Evolutionary conservation across 2,797 vertebrate genomes (phyloP).

Genomic region (Eleutherodactylus coqui): DNA sequence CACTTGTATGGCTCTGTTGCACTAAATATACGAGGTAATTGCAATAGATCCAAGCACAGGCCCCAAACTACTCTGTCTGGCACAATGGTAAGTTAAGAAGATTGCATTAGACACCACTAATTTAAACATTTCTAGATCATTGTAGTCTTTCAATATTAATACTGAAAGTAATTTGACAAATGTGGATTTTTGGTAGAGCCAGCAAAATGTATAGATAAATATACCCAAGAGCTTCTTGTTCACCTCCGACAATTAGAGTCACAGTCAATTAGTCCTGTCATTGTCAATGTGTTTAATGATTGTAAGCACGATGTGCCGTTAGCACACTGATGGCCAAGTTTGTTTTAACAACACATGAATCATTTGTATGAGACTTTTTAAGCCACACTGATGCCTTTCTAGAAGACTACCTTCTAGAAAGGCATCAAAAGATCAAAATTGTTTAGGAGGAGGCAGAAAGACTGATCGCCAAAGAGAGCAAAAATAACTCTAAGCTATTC

Average conservation of each 20-base stretch:
- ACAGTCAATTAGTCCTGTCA: slow-evolving; percentile 24
- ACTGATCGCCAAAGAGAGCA: no score
- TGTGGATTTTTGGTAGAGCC: neutral
- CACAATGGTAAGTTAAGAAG: neutral
- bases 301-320: neutral
- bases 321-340: no score
- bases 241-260: slow-evolving; percentile 9
- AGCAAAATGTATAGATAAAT: neutral
- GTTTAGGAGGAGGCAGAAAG: no score
- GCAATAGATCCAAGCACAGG: neutral
- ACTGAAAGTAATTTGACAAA: slow-evolving; percentile 15
- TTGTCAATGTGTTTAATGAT: slow-evolving; percentile 30
- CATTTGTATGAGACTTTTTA: no score
- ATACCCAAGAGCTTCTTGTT: neutral
- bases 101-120: slow-evolving; percentile 19
- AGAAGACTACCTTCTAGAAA: no score
- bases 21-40: neutral
- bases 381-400: no score
- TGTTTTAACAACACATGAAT: no score
- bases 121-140: slow-evolving; percentile 9
- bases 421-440: no score
- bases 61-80: neutral
- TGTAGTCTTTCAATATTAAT: neutral
- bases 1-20: neutral
- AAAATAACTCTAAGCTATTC: no score